A percentile compares a stretch with the other conserved stretches of the same genome.
phyloP scores from a whole-genome alignment of 2,888 invertebrate genomes.

The Tenthredo notha region DNA sequence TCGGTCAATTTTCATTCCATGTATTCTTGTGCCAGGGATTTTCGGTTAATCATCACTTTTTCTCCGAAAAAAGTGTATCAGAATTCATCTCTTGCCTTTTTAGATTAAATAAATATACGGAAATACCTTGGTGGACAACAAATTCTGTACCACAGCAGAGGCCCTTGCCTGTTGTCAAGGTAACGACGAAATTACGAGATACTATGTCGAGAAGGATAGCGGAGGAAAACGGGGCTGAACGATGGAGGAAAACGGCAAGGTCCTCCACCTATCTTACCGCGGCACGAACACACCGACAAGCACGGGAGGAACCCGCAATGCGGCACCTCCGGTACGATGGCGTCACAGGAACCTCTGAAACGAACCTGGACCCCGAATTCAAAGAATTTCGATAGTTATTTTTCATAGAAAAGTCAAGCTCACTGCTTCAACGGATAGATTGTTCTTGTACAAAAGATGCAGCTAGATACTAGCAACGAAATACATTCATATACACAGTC shows the following conservation, averaged over 20 bases:
- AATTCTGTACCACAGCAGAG: neutral
- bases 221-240: conserved; percentile 42
- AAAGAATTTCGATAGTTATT: conserved; percentile 38
- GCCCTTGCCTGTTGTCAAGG: conserved; percentile 28
- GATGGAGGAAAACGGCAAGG: conserved; percentile 42
- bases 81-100: conserved; percentile 5
- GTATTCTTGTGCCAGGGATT: neutral
- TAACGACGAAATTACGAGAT: conserved; percentile 32
- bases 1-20: neutral
- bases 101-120: neutral
- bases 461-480: neutral
- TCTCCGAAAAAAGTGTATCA: neutral
- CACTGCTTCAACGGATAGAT: neutral
- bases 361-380: conserved; percentile 40
- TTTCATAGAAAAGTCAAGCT: neutral
- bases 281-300: conserved; percentile 51
- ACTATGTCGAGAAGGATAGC: conserved; percentile 25
- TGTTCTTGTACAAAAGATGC: neutral
- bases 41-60: neutral
- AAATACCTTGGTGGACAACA: neutral
- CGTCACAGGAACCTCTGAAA: conserved; percentile 46
- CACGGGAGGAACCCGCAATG: conserved; percentile 54
- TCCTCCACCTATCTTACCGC: conserved; percentile 48
- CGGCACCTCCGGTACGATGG: conserved; percentile 50
- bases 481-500: neutral